Evolutionary conservation across 2,113 vertebrate genomes (phyloP).

Genomic region (Pandion haliaetus): DNA sequence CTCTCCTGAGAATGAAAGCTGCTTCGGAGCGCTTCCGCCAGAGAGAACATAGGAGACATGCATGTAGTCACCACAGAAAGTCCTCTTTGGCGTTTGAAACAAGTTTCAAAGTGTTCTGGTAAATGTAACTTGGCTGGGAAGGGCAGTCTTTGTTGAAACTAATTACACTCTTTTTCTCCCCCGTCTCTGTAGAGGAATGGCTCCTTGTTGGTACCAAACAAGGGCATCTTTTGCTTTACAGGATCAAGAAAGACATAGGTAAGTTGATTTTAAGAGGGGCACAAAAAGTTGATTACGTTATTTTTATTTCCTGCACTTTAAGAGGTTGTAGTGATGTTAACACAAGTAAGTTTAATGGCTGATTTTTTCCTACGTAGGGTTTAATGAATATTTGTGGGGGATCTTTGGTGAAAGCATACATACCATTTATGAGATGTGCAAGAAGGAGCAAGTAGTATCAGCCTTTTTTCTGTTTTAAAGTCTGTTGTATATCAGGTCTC

Average conservation of each 20-base stretch:
- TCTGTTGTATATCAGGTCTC: neutral
- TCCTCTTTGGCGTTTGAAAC: neutral
- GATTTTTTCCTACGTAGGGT: neutral
- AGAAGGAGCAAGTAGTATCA: neutral
- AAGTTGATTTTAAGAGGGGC: conserved; percentile 3
- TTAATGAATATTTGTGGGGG: neutral
- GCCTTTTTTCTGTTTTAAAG: neutral
- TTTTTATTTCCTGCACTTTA: neutral
- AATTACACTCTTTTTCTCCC: neutral
- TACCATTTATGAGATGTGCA: neutral
- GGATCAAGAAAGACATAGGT: conserved; percentile 92
- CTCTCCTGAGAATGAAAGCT: neutral
- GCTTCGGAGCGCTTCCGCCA: neutral
- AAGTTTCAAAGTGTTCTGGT: neutral
- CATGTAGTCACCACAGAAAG: neutral
- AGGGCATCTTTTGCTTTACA: conserved; percentile 94
- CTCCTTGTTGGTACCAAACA: conserved; percentile 98
- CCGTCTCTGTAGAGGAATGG: conserved; percentile 86
- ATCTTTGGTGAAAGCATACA: neutral
- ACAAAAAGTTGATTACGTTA: neutral
- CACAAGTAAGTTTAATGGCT: neutral
- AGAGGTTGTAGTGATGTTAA: neutral
- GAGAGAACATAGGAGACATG: neutral
- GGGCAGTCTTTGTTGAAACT: neutral
- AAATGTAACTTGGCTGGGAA: neutral